Evolutionary conservation across 2,888 invertebrate genomes (phyloP).

Genomic region (Pristionchus exspectatus): DNA sequence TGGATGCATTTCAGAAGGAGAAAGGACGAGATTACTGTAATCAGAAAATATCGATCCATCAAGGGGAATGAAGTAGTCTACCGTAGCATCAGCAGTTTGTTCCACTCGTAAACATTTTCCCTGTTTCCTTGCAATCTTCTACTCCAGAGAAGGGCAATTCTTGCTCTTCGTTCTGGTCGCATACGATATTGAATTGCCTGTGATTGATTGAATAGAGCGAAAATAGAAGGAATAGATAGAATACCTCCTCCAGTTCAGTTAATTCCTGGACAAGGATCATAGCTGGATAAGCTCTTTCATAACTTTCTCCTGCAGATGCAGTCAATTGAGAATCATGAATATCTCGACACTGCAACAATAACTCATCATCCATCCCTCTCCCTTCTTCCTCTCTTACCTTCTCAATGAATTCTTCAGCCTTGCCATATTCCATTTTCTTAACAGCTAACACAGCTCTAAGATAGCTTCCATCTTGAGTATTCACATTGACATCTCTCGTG

Average conservation of each 20-base stretch:
- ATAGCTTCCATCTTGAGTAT: constrained; percentile 95
- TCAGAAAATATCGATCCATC: neutral
- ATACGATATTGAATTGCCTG: constrained; percentile 81
- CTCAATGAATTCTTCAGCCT: constrained; percentile 86
- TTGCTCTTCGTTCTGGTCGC: constrained; percentile 89
- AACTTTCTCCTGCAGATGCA: constrained; percentile 95
- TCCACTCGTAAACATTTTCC: constrained; percentile 97
- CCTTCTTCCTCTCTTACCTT: constrained; percentile 80
- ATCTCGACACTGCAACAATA: constrained; percentile 85
- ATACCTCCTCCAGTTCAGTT: constrained; percentile 92
- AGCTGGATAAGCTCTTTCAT: constrained; percentile 87
- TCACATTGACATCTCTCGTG: constrained; percentile 85
- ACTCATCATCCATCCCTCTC: neutral
- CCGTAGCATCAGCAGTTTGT: constrained; percentile 94
- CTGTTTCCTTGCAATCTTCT: constrained; percentile 93
- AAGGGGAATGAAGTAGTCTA: constrained; percentile 78
- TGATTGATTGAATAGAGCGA: neutral
- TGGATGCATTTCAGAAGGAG: constrained; percentile 66
- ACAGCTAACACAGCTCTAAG: constrained; percentile 94
- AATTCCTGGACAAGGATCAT: constrained; percentile 97
- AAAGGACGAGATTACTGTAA: constrained; percentile 65
- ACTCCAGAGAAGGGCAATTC: constrained; percentile 93
- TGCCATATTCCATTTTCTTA: constrained; percentile 83
- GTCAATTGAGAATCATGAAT: constrained; percentile 96
- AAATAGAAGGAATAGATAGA: neutral